Percentiles rank a stretch among this genome's conserved stretches.
Conservation (phyloP, 2,888 invertebrate species). For the Neuroscelio doddi region DNA sequence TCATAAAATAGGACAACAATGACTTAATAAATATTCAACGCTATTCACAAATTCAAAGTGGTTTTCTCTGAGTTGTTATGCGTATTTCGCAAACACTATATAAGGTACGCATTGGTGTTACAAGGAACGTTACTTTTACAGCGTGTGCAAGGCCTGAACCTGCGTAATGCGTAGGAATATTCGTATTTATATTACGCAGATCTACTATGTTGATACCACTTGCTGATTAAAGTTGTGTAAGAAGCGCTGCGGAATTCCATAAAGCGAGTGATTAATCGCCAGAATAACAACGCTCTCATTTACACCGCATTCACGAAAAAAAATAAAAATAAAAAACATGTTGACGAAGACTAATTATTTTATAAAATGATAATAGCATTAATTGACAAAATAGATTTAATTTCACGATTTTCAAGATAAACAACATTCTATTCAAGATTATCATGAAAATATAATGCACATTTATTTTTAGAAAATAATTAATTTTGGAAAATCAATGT, state of each 20-base stretch:
- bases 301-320: background rate
- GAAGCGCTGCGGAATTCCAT: conserved; percentile 7
- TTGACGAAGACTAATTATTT: no score
- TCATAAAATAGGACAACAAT: no score
- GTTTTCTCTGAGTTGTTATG: conserved; percentile 19
- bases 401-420: no score
- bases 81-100: conserved; percentile 30
- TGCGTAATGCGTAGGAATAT: conserved; percentile 30
- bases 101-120: conserved; percentile 17
- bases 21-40: conserved; percentile 20
- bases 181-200: conserved; percentile 23
- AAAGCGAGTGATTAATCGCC: conserved; percentile 10
- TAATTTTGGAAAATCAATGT: no score
- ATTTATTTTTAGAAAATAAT: no score
- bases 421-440: no score
- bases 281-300: background rate
- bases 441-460: no score
- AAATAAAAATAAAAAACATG: no score
- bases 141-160: conserved; percentile 8
- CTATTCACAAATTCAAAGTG: conserved; percentile 24
- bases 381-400: no score
- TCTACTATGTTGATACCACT: conserved; percentile 14
- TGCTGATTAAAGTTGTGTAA: conserved; percentile 15
- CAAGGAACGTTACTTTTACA: conserved; percentile 24
- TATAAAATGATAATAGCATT: no score